phyloP scores from a whole-genome alignment of 2,888 invertebrate species.

The Eilema caniola region DNA sequence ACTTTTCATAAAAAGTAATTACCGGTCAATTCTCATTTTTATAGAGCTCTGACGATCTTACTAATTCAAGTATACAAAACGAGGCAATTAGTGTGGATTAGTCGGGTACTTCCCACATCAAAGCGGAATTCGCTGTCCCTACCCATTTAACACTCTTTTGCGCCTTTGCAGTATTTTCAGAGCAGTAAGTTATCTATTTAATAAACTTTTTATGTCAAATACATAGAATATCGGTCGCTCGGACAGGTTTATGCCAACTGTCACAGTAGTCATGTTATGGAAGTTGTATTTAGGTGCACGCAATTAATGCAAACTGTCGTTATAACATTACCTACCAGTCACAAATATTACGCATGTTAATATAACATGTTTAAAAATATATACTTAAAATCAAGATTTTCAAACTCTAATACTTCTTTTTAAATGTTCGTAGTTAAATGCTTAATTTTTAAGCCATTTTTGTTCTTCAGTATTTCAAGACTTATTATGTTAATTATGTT shows the following conservation, averaged over 20 bases:
- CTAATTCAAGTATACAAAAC: background rate
- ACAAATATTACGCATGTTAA: too few species aligned
- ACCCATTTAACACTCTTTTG: background rate
- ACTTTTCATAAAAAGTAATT: too few species aligned
- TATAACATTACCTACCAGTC: too few species aligned
- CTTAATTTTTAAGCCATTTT: background rate
- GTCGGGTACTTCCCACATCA: background rate
- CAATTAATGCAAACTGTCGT: background rate
- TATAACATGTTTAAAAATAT: too few species aligned
- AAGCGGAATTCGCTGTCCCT: background rate
- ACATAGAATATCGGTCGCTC: too few species aligned
- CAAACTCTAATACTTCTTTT: background rate
- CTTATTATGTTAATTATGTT: conserved; percentile 8
- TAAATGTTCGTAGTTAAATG: background rate
- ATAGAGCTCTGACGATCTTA: background rate
- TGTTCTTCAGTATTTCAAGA: background rate
- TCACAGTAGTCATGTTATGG: too few species aligned
- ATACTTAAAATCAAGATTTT: background rate
- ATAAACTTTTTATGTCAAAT: too few species aligned
- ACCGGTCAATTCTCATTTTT: background rate
- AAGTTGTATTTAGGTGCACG: background rate
- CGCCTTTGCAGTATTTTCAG: too few species aligned
- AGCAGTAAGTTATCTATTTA: too few species aligned
- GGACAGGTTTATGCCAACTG: too few species aligned
- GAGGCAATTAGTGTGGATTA: background rate